Percentiles rank a stretch among this genome's conserved stretches.
Evolutionary conservation across 2,113 vertebrate species (phyloP).

Genomic region (Acanthochromis polyacanthus): DNA sequence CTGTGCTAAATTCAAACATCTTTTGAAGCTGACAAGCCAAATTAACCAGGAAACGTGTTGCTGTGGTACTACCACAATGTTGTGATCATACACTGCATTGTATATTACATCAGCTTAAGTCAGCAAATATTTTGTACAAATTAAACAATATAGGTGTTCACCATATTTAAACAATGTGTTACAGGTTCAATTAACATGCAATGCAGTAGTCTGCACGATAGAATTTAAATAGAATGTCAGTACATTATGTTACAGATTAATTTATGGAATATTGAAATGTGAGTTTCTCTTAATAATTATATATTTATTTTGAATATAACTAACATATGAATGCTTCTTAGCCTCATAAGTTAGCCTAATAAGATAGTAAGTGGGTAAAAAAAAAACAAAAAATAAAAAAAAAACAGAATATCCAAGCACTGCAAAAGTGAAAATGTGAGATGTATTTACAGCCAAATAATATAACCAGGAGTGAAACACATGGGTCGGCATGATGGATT

Average conservation of each 20-base stretch:
- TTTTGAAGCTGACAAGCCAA: constrained; percentile 8
- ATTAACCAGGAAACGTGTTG: constrained; percentile 3
- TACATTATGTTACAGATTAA: too few species aligned
- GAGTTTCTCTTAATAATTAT: neutral
- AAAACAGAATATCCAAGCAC: neutral
- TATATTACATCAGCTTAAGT: neutral
- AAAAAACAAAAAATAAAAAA: too few species aligned
- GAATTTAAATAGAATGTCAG: too few species aligned
- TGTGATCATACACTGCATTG: neutral
- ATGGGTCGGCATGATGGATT: constrained; percentile 61
- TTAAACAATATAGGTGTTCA: neutral
- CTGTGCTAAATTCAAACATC: constrained; percentile 22
- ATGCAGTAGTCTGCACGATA: too few species aligned
- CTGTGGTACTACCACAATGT: neutral
- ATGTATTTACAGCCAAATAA: constrained; percentile 60
- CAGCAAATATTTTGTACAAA: neutral
- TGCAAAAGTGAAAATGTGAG: constrained; percentile 34
- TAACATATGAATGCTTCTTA: neutral
- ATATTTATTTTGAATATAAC: neutral
- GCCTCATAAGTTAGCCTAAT: too few species aligned
- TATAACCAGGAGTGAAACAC: constrained; percentile 50
- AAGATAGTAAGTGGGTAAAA: neutral
- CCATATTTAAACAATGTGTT: neutral
- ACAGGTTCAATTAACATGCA: neutral
- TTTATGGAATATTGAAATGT: neutral